Evolutionary conservation across 2,113 vertebrate genomes (phyloP), one percentile per base, ranked within the genome.

Genomic region (Osmerus mordax): DNA sequence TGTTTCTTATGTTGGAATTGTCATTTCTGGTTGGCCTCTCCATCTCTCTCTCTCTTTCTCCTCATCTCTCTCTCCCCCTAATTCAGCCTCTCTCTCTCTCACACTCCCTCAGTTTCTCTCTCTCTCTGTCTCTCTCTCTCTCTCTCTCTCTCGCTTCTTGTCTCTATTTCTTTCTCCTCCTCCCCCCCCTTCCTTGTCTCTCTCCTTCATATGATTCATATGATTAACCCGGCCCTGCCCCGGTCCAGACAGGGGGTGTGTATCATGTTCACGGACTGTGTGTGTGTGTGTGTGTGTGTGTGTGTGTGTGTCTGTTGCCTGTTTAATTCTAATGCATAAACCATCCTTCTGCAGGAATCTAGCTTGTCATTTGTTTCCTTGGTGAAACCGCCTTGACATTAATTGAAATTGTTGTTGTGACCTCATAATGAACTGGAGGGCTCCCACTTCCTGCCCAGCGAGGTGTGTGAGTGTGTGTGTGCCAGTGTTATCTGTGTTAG

Each of bases 221-320:
- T 32, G 73, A 78, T 82, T 82, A 76, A 82, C 76, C 76, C 75
- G 59, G 28, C 36, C 52, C 18, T 21, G 64, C 41, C 70, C 71
- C 32, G 67, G n/a, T 21, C 29, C 58, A 69, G 36, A 60, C 51
- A 28, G 47, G 36, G 6, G 55, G 69, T 3, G 47, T 15, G 75
- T 36, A 81, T 81, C 70, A 3, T 54, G 66, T 78, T 78, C 72
- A 21, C 3, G 61, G 19, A 25, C 52, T 61, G 58, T 19, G 9
- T 9, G 36, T 41, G 36, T 9, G 36, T 41, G 59, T 61, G 58
- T 19, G 9, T 9, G 36, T 41, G 36, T 9, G 36, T 9, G 36
- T 41, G 59, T 61, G 58, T 19, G 9, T 9, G 36, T 41, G 36
- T 9, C 4, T 41, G 32, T 32, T 69, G 25, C 16, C 14, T 67